These are phyloP conservation scores for Nasua narica DNA, from an alignment of 2,797 vertebrate genomes.

Conservation along the genomic window DNA sequence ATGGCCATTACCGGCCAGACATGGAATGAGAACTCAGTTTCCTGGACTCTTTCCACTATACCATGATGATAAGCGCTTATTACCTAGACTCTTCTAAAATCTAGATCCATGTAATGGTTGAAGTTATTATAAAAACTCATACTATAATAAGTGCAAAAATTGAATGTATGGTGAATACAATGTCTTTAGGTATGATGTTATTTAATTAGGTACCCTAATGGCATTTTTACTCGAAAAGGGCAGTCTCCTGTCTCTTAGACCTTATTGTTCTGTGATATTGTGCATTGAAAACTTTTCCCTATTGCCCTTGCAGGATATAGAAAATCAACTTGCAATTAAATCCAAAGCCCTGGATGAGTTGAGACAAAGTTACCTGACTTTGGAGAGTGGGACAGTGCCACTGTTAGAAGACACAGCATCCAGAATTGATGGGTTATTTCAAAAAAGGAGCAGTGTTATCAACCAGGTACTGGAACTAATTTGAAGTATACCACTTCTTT, in stretches of 20 bases:
- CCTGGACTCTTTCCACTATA: not conserved
- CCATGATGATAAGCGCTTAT: not conserved
- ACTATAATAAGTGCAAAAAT: not conserved
- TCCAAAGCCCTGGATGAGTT: slow-evolving; percentile 83
- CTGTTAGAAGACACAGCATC: slow-evolving; percentile 49
- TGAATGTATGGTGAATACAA: not conserved
- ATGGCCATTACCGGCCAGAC: not conserved
- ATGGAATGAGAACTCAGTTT: not conserved
- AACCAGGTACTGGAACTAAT: slow-evolving; percentile 78
- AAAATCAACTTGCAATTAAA: slow-evolving; percentile 84
- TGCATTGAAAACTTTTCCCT: not conserved
- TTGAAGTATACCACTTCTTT: not conserved
- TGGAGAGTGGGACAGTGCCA: slow-evolving; percentile 38
- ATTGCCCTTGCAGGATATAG: slow-evolving; percentile 82
- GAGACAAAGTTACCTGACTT: slow-evolving; percentile 63
- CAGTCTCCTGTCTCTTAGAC: not conserved
- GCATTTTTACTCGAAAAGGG: slow-evolving; percentile 45
- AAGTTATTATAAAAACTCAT: not conserved
- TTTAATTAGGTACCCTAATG: not conserved
- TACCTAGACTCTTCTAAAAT: not conserved
- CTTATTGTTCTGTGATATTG: not conserved
- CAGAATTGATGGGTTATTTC: slow-evolving; percentile 61
- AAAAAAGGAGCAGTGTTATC: slow-evolving; percentile 66
- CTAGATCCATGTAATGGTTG: not conserved
- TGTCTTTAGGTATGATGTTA: not conserved